Percentiles rank a stretch among this genome's conserved stretches.
These are phyloP conservation scores for Microcebus lehilahytsara DNA, from an alignment of 2,113 vertebrate genomes.

Conservation along the genomic window DNA sequence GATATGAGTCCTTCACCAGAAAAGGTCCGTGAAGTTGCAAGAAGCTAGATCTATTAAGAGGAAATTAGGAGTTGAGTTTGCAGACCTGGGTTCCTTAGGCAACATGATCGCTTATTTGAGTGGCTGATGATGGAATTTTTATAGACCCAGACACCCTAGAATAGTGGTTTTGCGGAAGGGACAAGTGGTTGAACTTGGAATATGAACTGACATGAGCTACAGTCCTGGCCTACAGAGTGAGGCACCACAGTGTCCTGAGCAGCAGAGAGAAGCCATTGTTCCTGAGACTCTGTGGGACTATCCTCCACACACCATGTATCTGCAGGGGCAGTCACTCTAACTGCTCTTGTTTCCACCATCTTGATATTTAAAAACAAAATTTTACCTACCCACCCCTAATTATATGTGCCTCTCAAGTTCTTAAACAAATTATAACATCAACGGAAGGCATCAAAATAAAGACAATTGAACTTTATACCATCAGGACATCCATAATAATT, in stretches of 20 bases:
- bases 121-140: not conserved
- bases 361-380: not conserved
- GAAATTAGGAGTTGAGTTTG: not conserved
- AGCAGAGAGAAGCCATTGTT: not conserved
- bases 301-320: not conserved
- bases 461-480: slow-evolving; percentile 19
- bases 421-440: slow-evolving; percentile 47
- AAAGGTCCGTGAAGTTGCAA: not conserved
- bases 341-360: not conserved
- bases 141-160: not conserved
- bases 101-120: not conserved
- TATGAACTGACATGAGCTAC: not conserved
- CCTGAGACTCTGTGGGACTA: fast-evolving
- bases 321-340: not conserved
- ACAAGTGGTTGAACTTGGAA: not conserved
- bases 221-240: not conserved
- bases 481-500: slow-evolving; percentile 16
- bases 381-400: not conserved
- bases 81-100: not conserved
- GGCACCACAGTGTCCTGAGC: not conserved
- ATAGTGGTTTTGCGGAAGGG: not conserved
- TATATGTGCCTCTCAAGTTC: slow-evolving; percentile 14
- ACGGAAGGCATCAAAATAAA: slow-evolving; percentile 37
- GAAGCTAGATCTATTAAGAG: not conserved
- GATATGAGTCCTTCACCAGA: not conserved